Evolutionary conservation across 2,888 invertebrate genomes (phyloP), one percentile per base, ranked within the genome.

Genomic region (Mythimna albipuncta): DNA sequence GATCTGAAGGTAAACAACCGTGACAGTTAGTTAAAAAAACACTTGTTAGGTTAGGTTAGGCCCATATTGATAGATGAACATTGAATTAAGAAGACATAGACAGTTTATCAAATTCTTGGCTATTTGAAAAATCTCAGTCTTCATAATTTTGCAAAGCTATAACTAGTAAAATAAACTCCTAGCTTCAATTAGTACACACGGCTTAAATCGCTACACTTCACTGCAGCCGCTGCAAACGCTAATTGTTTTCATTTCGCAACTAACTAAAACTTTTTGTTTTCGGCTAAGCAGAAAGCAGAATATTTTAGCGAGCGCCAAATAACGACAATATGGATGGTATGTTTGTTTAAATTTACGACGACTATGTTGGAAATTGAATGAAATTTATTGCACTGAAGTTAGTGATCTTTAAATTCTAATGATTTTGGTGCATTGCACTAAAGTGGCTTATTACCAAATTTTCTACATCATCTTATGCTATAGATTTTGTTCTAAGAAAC

Each of bases 261-360:
- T 75, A 80, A 76, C 84, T 74, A 81, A 85, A 84, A 83, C 81
- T 85, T 84, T 84, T 84, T 85, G 74, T 76, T 81, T 72, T 75
- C 38, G 57, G 73, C 72, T 78, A 72, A 73, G 75, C 72, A 73
- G 67, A 73, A 63, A 61, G 69, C 10, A 52, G 66, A 81, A 81
- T 84, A 84, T 77, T 82, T 81, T 77, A 81, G 84, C 69, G 44
- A 35, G 62, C 59, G 68, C 72, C 65, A 77, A 83, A 80, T 76
- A 66, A 69, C 58, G 69, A 79, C 58, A 79, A 65, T 75, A 82
- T 65, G 62, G 54, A 80, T 74, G 67, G 67, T 65, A 47, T 68
- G 70, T 75, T 75, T 75, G 64, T 78, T 73, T 21, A 32, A 73
- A 79, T 72, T 13, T 55, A 77, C 13, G 65, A 19, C 35, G 65